Base-by-base conservation (phyloP, 2,888 invertebrate species). In the Scrobipalpa atriplicella region DNA sequence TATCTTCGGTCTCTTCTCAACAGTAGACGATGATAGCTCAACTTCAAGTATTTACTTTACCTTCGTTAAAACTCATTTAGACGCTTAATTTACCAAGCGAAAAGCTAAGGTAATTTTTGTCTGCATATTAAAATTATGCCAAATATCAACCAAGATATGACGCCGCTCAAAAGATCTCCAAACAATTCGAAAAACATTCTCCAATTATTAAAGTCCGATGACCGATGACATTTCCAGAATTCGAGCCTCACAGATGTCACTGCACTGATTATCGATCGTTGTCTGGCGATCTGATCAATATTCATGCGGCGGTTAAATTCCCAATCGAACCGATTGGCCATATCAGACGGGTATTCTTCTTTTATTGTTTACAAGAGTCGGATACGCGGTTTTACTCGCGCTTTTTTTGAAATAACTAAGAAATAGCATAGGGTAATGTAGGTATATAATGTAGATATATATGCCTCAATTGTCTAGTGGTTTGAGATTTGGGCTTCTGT, bases 241-340 rank as follows among this genome's bases (percentile, higher is more conserved):
- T 64, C n/a, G n/a, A n/a, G n/a, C 65, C 67, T 61, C 69, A 66
- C 71, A 70, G 72, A 69, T 75, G 75, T 81, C 74, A 74, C 69
- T 77, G 75, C 69, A 72, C 75, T 73, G 73, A 75, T 81, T 74
- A 79, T 75, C 65, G 66, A 67, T 68, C 69, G 61, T 66, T 70
- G 68, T 70, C 66, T n/a, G n/a, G 69, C 62, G 66, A 67, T 69
- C 65, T 70, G 63, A 69, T 68, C 68, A 62, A 70, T 71, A 69
- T 70, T 67, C 66, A 67, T 68, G 65, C 65, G 19, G 60, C 41
- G 64, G 51, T 39, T 63, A 66, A 62, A 62, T n/a, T 38, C 63
- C 18, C 18, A 13, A 65, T 63, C 7, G 16, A 60, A 47, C 64
- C 62, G 66, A 70, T 67, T 66, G 52, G 61, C 16, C 62, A 38